phyloP scores from a whole-genome alignment of 1,140 invertebrate genomes.

The Eueides isabella region DNA sequence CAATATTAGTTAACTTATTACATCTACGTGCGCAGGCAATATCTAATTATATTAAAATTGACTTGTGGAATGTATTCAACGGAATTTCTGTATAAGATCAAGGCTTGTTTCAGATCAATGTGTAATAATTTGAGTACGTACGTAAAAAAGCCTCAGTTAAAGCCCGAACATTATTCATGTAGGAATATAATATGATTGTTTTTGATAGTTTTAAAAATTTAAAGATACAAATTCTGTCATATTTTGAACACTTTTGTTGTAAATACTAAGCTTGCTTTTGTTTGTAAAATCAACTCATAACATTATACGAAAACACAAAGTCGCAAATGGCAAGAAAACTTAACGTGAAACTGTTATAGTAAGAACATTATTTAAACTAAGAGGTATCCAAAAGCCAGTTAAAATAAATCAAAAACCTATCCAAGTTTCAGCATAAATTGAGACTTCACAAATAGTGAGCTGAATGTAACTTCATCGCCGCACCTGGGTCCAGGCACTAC shows the following conservation, averaged over 20 bases:
- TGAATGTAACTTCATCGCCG: slow-evolving; percentile 53
- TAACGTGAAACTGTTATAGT: background rate
- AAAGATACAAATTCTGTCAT: background rate
- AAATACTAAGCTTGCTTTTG: too few relatives aligned
- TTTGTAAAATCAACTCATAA: too few relatives aligned
- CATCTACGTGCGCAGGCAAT: background rate
- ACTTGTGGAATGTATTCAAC: background rate
- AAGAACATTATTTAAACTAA: slow-evolving; percentile 6
- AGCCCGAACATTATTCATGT: background rate
- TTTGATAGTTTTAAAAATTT: too few relatives aligned
- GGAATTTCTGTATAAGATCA: background rate
- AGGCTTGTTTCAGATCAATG: background rate
- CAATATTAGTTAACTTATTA: background rate
- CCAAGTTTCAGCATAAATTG: slow-evolving; percentile 59
- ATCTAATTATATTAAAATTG: background rate
- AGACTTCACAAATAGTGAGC: slow-evolving; percentile 51
- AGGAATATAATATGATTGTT: too few relatives aligned
- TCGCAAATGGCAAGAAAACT: background rate
- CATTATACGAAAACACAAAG: too few relatives aligned
- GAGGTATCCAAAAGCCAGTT: slow-evolving; percentile 8
- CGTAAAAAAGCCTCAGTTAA: background rate
- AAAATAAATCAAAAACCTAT: slow-evolving; percentile 41
- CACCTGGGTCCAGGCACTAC: slow-evolving; percentile 54
- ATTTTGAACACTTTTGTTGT: too few relatives aligned
- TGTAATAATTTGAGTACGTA: background rate